Conservation (phyloP, 2,797 vertebrate genomes). For the Takifugu rubripes region DNA sequence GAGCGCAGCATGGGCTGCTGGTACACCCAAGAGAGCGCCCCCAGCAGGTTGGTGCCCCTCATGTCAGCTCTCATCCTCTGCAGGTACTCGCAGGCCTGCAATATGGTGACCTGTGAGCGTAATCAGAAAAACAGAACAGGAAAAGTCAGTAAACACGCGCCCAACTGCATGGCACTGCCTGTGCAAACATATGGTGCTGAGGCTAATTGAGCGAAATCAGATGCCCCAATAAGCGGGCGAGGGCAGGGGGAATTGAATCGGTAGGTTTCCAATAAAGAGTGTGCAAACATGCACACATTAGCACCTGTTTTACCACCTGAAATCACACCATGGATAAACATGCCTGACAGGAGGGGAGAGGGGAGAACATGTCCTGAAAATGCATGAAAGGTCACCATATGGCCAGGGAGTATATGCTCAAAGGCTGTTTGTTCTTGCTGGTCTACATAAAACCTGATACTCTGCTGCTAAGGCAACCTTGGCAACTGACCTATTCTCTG, state of each 20-base stretch:
- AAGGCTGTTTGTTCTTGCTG: constrained; percentile 63
- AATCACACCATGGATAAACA: constrained; percentile 57
- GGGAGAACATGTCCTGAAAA: constrained; percentile 56
- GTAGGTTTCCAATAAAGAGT: constrained; percentile 46
- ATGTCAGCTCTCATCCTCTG: constrained; percentile 73
- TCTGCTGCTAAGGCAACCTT: constrained; percentile 76
- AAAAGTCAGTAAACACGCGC: constrained; percentile 13
- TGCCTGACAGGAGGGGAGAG: constrained; percentile 32
- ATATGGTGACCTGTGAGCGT: constrained; percentile 76
- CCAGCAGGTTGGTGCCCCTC: constrained; percentile 79
- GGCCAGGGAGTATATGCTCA: constrained; percentile 56
- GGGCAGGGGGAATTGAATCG: constrained; percentile 35
- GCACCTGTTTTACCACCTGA: constrained; percentile 44
- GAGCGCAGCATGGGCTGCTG: constrained; percentile 84
- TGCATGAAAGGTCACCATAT: constrained; percentile 77
- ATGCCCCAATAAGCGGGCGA: constrained; percentile 35
- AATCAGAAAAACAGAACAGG: constrained; percentile 7
- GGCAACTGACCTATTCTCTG: constrained; percentile 54
- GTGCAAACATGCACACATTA: constrained; percentile 53
- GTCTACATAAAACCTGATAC: constrained; percentile 73
- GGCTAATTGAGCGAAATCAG: constrained; percentile 45
- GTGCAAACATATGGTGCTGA: constrained; percentile 44
- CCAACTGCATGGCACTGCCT: constrained; percentile 11
- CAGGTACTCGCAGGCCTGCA: constrained; percentile 78
- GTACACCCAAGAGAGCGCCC: constrained; percentile 84